phyloP scores from a whole-genome alignment of 2,797 vertebrate genomes.

The Mustela erminea region DNA sequence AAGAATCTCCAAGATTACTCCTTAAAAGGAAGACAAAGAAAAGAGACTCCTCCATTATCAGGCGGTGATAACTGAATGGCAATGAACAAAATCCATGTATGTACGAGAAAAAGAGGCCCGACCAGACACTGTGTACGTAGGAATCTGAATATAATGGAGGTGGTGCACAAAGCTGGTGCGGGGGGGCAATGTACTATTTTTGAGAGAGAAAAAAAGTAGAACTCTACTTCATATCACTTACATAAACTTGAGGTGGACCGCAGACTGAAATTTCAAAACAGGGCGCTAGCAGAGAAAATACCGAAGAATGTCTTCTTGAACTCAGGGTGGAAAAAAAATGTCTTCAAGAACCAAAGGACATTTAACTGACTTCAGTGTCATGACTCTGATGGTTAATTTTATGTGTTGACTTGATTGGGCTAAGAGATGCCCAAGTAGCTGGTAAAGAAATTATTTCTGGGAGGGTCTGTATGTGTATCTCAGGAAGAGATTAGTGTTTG shows the following conservation, averaged over 20 bases:
- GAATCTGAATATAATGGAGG: background rate
- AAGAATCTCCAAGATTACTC: background rate
- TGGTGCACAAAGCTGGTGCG: background rate
- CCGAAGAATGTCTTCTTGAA: background rate
- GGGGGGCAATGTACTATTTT: background rate
- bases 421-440: background rate
- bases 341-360: background rate
- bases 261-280: background rate
- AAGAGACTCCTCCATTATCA: too few species aligned
- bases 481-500: background rate
- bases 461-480: background rate
- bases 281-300: background rate
- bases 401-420: background rate
- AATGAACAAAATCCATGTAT: background rate
- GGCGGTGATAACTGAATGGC: background rate
- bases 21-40: background rate
- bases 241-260: background rate
- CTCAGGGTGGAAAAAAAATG: background rate
- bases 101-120: background rate
- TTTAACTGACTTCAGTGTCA: background rate
- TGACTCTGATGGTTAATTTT: background rate
- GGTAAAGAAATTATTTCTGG: background rate
- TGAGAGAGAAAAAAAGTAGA: background rate
- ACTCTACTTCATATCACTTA: background rate
- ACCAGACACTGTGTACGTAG: too few species aligned